Conservation (phyloP, 1,140 invertebrate genomes). For the Zeugodacus cucurbitae region DNA sequence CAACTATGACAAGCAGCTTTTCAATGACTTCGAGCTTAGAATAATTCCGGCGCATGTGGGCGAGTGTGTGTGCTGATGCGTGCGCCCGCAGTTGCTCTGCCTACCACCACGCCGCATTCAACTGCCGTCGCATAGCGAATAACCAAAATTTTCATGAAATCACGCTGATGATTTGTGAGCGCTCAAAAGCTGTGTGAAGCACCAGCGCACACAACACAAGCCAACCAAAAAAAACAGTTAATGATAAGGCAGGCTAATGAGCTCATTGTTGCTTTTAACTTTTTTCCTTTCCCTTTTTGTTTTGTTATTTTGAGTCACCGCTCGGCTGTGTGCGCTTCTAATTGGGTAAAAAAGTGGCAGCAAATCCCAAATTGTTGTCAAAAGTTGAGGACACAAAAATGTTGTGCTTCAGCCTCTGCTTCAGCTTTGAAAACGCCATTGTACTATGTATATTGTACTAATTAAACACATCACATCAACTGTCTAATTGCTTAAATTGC, state of each 20-base stretch:
- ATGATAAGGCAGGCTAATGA: background rate
- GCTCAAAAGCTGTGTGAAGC: background rate
- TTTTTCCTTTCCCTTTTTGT: background rate
- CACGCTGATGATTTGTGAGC: background rate
- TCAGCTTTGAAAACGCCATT: background rate
- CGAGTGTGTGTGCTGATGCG: background rate
- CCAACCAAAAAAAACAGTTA: background rate
- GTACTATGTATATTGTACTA: background rate
- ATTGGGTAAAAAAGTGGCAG: background rate
- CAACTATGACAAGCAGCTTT: background rate
- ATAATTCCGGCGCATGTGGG: background rate
- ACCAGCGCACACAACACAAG: background rate
- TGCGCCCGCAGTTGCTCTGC: background rate
- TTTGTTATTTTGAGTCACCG: background rate
- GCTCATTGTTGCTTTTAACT: background rate
- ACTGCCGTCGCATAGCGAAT: background rate
- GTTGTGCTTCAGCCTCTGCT: background rate
- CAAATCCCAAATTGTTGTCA: background rate
- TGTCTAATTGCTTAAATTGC: slow-evolving; percentile 16
- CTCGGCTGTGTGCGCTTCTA: background rate
- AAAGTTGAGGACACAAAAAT: background rate
- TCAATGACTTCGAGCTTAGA: background rate
- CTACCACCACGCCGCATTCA: background rate
- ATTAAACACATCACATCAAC: slow-evolving; percentile 18
- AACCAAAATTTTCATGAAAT: background rate